These are phyloP conservation scores for Calameuta idolon DNA, from an alignment of 2,888 invertebrate species.

Conservation along the genomic window DNA sequence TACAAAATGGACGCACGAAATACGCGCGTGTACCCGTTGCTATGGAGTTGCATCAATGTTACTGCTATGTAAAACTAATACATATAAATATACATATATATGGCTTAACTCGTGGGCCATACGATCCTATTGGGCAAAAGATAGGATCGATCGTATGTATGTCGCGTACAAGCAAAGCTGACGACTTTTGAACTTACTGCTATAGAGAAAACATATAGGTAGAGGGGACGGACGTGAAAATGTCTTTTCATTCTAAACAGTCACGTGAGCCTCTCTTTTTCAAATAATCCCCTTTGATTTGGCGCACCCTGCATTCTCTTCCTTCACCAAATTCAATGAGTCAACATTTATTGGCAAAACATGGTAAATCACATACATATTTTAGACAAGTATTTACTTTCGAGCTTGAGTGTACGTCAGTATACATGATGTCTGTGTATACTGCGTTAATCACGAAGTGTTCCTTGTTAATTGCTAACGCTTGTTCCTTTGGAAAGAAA, in stretches of 20 bases:
- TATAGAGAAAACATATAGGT: neutral
- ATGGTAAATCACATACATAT: neutral
- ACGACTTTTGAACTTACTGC: neutral
- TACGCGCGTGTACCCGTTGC: neutral
- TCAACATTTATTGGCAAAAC: neutral
- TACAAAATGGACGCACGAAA: conserved; percentile 1
- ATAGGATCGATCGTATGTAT: too few species aligned
- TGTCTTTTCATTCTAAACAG: neutral
- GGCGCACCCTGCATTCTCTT: neutral
- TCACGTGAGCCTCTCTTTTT: neutral
- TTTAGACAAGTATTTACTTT: neutral
- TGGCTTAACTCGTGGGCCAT: neutral
- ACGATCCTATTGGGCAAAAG: neutral
- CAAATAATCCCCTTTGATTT: neutral
- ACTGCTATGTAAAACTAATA: neutral
- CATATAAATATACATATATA: neutral
- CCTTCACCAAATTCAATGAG: neutral
- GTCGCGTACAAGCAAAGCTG: neutral
- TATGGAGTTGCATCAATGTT: neutral
- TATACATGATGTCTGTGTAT: neutral
- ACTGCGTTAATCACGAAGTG: neutral
- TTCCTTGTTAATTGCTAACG: neutral
- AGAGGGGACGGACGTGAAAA: neutral
- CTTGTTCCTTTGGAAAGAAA: neutral
- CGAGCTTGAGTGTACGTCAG: neutral